Base-by-base conservation (phyloP, 2,113 vertebrate species). In the Diglossa brunneiventris region DNA sequence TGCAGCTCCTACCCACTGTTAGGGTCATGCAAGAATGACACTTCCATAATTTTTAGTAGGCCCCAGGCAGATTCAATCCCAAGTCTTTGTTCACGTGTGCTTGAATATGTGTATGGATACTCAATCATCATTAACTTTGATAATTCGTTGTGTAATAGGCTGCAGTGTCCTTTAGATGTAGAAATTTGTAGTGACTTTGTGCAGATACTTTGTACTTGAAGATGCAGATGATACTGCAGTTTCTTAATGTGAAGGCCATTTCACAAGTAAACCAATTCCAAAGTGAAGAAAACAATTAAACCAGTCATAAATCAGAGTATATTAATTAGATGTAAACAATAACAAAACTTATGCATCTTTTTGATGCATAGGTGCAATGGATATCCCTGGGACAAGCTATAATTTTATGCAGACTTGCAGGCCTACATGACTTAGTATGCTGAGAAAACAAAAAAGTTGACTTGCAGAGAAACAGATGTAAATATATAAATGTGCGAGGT, bases 101-200 rank as follows among this genome's bases (percentile, higher is more conserved):
- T 78, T 66, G 46, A 86, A 68, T 75, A 62, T 30, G 16, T 46
- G 37, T 66, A 6, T 33, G 41, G 31, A 46, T 50, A 69, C 1
- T 12, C 33, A 87, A 13, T 76, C 67, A 70, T 66, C 52, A 87
- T 75, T 89, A 77, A 62, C 31, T 69, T 67, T 19, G 33, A 44
- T 82, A 27, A 90, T 93, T 88, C 84, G 64, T 77, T 92, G 78
- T 83, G 59, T 69, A 93, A 76, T 63, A 62, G 46, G 26, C 70
- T 90, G 49, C 52, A 83, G 41, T 74, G 53, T 94, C 81, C 69
- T 92, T 96, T 64, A 93, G 61, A 73, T 87, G 66, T 82, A 86
- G 90, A 95, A 92, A 91, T 39, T 62, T 55, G 8, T 50, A 37
- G 18, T 76, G 81, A 70, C 76, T 93, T 83, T 55, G 13, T 92